phyloP scores from a whole-genome alignment of 2,113 vertebrate genomes.

The Protobothrops flavoviridis region DNA sequence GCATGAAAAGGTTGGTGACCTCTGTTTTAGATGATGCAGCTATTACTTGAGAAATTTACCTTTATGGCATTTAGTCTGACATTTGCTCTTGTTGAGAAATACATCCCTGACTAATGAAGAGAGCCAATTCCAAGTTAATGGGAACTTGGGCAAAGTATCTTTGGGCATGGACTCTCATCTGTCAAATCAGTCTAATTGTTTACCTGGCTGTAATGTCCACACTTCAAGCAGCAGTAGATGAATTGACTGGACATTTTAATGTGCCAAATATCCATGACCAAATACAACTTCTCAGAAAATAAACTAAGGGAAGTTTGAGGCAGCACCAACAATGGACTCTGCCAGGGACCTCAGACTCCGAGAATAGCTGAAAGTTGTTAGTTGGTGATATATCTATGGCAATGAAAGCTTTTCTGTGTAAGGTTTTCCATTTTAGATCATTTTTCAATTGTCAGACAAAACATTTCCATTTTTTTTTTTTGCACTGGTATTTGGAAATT shows the following conservation, averaged over 20 bases:
- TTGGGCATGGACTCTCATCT: neutral
- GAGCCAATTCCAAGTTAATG: neutral
- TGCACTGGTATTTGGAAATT: neutral
- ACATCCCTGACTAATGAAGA: neutral
- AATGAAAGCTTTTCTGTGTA: neutral
- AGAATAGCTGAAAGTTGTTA: neutral
- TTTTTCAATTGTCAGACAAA: neutral
- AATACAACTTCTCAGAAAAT: neutral
- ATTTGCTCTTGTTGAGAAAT: neutral
- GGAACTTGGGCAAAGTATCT: neutral
- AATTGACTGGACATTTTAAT: neutral
- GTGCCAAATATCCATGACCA: neutral
- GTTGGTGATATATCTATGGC: neutral
- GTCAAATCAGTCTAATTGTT: neutral
- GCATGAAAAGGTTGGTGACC: too few species aligned
- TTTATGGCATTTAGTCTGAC: neutral
- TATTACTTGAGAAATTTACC: neutral
- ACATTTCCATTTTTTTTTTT: neutral
- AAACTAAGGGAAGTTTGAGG: neutral
- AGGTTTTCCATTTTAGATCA: neutral
- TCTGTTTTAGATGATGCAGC: neutral
- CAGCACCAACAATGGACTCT: neutral
- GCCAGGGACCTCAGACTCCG: neutral
- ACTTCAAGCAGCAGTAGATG: neutral
- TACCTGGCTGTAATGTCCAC: neutral